Evolutionary conservation across 2,797 vertebrate genomes (phyloP).

Genomic region (Sebastes oblongus): DNA sequence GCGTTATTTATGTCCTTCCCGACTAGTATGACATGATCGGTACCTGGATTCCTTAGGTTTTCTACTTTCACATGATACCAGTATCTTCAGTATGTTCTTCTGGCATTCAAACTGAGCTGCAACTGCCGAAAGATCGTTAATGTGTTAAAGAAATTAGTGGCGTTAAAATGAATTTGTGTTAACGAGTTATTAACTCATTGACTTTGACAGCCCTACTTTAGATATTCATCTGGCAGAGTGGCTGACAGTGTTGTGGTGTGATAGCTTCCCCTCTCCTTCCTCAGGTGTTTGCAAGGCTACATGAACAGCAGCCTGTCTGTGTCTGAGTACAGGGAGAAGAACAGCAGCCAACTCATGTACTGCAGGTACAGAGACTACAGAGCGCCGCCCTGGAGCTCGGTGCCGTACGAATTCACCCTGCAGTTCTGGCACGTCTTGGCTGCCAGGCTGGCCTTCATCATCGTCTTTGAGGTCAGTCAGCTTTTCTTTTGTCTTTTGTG

Average conservation of each 20-base stretch:
- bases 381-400: conserved; percentile 91
- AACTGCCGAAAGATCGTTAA: too few relatives aligned
- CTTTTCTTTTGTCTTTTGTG: conserved; percentile 2
- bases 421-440: conserved; percentile 99
- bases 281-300: conserved; percentile 94
- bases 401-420: conserved; percentile 95
- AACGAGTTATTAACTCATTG: too few relatives aligned
- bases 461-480: conserved; percentile 94
- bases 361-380: conserved; percentile 98
- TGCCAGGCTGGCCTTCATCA: conserved; percentile 96
- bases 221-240: neutral
- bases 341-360: conserved; percentile 84
- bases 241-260: neutral
- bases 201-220: neutral
- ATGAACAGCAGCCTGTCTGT: conserved; percentile 97
- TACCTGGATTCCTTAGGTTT: neutral
- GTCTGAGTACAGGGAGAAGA: conserved; percentile 90
- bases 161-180: too few relatives aligned
- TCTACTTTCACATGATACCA: neutral
- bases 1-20: neutral
- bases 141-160: too few relatives aligned
- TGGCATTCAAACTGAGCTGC: neutral
- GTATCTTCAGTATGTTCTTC: neutral
- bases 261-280: neutral
- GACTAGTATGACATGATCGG: neutral